Conservation (phyloP, 2,113 vertebrate genomes). For the Laticauda laticaudata region DNA sequence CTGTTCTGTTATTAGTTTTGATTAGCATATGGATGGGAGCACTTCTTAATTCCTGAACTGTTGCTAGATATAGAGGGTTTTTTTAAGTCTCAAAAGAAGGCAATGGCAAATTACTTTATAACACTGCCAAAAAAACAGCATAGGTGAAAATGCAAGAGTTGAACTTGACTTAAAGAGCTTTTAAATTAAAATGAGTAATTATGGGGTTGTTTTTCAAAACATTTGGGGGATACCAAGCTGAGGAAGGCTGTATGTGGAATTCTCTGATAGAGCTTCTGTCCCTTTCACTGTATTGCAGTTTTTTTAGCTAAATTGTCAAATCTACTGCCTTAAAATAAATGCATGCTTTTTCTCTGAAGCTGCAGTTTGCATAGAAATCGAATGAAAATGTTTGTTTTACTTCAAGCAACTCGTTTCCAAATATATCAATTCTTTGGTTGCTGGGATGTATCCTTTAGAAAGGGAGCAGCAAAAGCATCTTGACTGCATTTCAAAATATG, state of each 20-base stretch:
- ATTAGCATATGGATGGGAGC: neutral
- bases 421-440: neutral
- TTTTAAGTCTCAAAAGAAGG: neutral
- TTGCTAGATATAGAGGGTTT: neutral
- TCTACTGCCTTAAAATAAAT: neutral
- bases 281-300: neutral
- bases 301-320: neutral
- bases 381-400: neutral
- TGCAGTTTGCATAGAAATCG: neutral
- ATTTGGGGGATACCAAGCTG: neutral
- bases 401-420: neutral
- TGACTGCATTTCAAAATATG: neutral
- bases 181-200: neutral
- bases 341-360: neutral
- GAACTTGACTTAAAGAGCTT: neutral
- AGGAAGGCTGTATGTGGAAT: neutral
- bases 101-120: neutral
- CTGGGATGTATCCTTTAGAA: neutral
- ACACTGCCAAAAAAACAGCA: neutral
- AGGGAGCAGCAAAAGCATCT: neutral
- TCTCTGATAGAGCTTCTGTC: neutral
- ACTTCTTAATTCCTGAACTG: neutral
- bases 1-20: neutral
- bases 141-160: neutral
- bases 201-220: neutral